phyloP scores from a whole-genome alignment of 2,888 invertebrate species.

The Doris montereyensis region DNA sequence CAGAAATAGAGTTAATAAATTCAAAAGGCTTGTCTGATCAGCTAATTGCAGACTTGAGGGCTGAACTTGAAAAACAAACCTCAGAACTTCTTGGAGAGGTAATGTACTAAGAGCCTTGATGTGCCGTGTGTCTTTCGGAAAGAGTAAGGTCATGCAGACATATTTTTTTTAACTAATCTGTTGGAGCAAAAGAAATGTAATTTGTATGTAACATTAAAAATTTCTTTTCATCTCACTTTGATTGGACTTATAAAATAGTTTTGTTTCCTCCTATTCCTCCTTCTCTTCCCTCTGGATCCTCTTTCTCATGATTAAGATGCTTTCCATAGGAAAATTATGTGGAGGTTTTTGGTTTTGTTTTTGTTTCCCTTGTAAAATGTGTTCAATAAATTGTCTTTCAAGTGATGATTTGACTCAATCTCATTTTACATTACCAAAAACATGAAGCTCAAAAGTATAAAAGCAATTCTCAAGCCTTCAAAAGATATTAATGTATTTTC shows the following conservation, averaged over 20 bases:
- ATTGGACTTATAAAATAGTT: background rate
- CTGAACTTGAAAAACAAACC: conserved; percentile 72
- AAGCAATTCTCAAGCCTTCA: background rate
- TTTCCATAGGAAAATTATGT: background rate
- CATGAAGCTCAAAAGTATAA: too few species aligned
- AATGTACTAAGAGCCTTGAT: background rate
- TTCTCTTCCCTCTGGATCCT: too few species aligned
- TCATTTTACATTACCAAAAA: too few species aligned
- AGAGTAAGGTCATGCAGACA: background rate
- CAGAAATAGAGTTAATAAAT: conserved; percentile 82
- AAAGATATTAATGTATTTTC: background rate
- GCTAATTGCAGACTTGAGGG: conserved; percentile 78
- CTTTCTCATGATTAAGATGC: background rate
- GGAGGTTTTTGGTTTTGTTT: background rate
- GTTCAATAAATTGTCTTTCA: background rate
- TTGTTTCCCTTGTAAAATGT: background rate
- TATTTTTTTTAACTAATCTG: background rate
- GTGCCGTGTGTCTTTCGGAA: background rate
- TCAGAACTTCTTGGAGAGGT: conserved; percentile 62
- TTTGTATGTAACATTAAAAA: background rate
- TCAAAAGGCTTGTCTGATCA: conserved; percentile 85
- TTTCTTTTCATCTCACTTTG: too few species aligned
- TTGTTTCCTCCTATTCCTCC: background rate
- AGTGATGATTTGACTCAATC: too few species aligned
- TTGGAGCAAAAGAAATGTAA: background rate